Percentiles rank a stretch among this genome's conserved stretches.
Evolutionary conservation across 2,888 invertebrate species (phyloP).

Genomic region (Phrixothrix hirtus): DNA sequence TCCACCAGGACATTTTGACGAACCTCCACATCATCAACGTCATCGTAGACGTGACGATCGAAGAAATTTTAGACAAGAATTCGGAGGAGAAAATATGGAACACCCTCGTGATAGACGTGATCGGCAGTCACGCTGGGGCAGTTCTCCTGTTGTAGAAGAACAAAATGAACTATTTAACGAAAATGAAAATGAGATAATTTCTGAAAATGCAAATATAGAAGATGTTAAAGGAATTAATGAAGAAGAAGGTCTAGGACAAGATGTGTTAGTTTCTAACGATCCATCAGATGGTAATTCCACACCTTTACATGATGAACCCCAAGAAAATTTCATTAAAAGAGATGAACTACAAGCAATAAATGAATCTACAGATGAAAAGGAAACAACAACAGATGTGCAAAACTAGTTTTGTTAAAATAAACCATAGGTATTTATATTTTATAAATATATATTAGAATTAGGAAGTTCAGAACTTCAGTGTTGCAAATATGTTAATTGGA

Average conservation of each 20-base stretch:
- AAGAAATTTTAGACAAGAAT: slow-evolving; percentile 33
- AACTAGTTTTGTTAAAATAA: too few species aligned
- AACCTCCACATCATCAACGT: slow-evolving; percentile 32
- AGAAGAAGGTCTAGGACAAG: slow-evolving; percentile 22
- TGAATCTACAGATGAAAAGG: slow-evolving; percentile 16
- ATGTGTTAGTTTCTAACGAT: slow-evolving; percentile 27
- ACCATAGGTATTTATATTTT: slow-evolving; percentile 25
- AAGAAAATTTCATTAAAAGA: background rate
- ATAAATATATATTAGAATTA: slow-evolving; percentile 21
- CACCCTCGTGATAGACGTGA: slow-evolving; percentile 17
- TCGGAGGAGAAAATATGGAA: slow-evolving; percentile 19
- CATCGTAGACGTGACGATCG: slow-evolving; percentile 35
- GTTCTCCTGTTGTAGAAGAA: slow-evolving; percentile 28
- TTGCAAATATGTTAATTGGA: slow-evolving; percentile 45
- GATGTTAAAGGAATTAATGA: slow-evolving; percentile 20
- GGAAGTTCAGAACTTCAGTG: slow-evolving; percentile 30
- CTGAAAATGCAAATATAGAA: slow-evolving; percentile 17
- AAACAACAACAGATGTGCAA: background rate
- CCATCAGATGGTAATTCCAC: slow-evolving; percentile 41
- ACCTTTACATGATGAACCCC: slow-evolving; percentile 42
- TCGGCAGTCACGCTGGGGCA: slow-evolving; percentile 44
- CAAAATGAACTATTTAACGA: slow-evolving; percentile 5
- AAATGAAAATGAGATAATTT: slow-evolving; percentile 12
- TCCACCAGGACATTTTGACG: slow-evolving; percentile 38
- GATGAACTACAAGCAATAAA: background rate